phyloP scores from a whole-genome alignment of 2,797 vertebrate species.

The Chiloscyllium punctatum region DNA sequence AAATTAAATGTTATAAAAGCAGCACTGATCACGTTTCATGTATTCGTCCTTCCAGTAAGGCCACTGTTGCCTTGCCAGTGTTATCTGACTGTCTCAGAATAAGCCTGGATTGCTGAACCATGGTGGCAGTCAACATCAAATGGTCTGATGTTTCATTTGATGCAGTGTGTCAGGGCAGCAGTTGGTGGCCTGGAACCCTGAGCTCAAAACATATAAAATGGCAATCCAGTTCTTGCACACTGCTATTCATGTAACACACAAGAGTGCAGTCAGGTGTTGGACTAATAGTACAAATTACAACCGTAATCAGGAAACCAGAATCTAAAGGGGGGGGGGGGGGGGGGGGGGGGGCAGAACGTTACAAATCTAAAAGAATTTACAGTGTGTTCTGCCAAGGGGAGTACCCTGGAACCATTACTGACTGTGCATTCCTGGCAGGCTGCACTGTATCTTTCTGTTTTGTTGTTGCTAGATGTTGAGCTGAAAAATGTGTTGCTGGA shows the following conservation, averaged over 20 bases:
- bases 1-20: no score
- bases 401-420: not conserved
- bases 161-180: not conserved
- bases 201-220: not conserved
- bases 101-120: not conserved
- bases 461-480: not conserved
- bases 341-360: not conserved
- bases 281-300: not conserved
- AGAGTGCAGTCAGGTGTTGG: not conserved
- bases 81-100: not conserved
- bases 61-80: not conserved
- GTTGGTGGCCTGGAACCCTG: not conserved
- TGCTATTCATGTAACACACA: not conserved
- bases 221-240: not conserved
- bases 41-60: no score
- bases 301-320: not conserved
- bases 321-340: not conserved
- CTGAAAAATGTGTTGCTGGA: no score
- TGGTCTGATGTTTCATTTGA: not conserved
- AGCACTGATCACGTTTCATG: no score
- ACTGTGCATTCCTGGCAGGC: not conserved
- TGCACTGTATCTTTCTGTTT: not conserved
- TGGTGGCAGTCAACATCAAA: not conserved
- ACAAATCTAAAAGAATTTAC: not conserved
- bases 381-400: not conserved